Evolutionary conservation across 2,888 invertebrate genomes (phyloP).

Genomic region (Mimachlamys varia): DNA sequence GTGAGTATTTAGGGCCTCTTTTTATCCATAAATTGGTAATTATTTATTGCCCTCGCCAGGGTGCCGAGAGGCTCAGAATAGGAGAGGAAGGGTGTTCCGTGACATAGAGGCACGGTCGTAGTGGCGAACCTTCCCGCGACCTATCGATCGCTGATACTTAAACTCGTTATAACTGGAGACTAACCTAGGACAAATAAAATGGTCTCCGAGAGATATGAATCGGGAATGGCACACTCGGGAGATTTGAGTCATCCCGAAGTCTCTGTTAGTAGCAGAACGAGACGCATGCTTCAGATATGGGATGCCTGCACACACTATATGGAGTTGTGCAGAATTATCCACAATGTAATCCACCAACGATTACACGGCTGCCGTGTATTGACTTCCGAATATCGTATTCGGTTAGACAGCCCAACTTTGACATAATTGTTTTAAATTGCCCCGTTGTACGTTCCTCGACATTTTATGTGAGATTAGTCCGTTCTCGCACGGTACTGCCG

Average conservation of each 20-base stretch:
- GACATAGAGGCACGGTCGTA: not conserved
- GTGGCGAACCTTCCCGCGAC: not conserved
- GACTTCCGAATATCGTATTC: conserved; percentile 31
- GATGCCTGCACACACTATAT: conserved; percentile 29
- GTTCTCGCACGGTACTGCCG: conserved; percentile 31
- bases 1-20: conserved; percentile 10
- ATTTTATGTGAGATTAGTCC: conserved; percentile 24
- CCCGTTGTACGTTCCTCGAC: conserved; percentile 36
- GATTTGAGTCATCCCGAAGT: conserved; percentile 31
- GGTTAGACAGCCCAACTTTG: conserved; percentile 32
- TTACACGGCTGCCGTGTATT: conserved; percentile 19
- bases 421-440: conserved; percentile 36
- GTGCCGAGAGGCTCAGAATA: not conserved
- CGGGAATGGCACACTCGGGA: conserved; percentile 17
- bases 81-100: not conserved
- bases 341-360: not conserved
- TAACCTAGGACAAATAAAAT: conserved; percentile 33
- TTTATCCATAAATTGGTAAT: conserved; percentile 36
- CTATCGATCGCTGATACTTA: conserved; percentile 19
- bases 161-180: conserved; percentile 28
- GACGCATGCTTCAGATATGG: conserved; percentile 10
- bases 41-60: conserved; percentile 8
- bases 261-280: conserved; percentile 26
- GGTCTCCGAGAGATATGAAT: conserved; percentile 32
- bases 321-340: conserved; percentile 21